Evolutionary conservation across 2,888 invertebrate species (phyloP).

Genomic region (Pilophorus perplexus): DNA sequence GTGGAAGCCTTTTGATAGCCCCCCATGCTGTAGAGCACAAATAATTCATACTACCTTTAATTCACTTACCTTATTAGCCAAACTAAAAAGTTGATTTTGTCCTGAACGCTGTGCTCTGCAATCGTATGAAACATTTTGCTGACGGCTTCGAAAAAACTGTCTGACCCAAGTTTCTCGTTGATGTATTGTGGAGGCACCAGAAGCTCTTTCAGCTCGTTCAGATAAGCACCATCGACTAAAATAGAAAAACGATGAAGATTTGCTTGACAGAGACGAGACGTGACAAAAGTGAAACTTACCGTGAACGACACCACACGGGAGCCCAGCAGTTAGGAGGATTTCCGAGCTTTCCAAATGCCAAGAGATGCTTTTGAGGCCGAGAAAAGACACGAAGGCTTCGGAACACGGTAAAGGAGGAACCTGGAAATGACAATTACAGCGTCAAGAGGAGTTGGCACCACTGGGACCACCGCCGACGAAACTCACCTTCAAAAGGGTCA

Average conservation of each 20-base stretch:
- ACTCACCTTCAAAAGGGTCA: conserved; percentile 58
- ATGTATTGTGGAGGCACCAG: conserved; percentile 43
- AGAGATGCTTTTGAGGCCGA: conserved; percentile 43
- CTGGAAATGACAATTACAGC: conserved; percentile 1
- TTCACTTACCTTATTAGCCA: conserved; percentile 41
- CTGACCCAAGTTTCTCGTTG: conserved; percentile 29
- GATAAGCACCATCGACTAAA: conserved; percentile 30
- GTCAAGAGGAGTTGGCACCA: not conserved
- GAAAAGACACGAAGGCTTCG: conserved; percentile 42
- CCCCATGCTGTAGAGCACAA: too few species aligned
- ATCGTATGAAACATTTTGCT: conserved; percentile 43
- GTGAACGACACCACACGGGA: not conserved
- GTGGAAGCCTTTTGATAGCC: too few species aligned
- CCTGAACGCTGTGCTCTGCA: conserved; percentile 30
- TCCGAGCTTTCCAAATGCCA: conserved; percentile 47
- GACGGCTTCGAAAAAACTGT: conserved; percentile 43
- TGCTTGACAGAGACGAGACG: not conserved
- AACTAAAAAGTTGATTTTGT: conserved; percentile 34
- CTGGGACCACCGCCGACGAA: not conserved
- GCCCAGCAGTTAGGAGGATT: conserved; percentile 39
- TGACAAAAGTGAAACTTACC: not conserved
- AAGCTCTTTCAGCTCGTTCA: conserved; percentile 41
- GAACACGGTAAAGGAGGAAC: conserved; percentile 46
- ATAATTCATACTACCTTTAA: too few species aligned
- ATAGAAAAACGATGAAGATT: not conserved